Percentiles rank a stretch among this genome's conserved stretches.
phyloP scores from a whole-genome alignment of 2,797 vertebrate genomes.

The Poliocrania exsul region DNA sequence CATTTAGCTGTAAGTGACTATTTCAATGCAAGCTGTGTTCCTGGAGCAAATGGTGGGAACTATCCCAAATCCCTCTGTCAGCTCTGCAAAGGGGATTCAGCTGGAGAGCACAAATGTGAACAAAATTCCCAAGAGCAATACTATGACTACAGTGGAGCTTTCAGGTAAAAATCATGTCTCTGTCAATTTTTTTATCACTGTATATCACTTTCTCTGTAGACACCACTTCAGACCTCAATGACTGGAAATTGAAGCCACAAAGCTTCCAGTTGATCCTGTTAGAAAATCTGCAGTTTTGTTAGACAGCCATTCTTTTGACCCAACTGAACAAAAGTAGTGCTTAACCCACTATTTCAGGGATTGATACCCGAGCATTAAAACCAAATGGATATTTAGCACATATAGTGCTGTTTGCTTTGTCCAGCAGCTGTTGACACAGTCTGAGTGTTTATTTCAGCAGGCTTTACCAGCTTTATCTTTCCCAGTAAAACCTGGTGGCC shows the following conservation, averaged over 20 bases:
- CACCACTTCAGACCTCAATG: not conserved
- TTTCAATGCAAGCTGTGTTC: slow-evolving; percentile 90
- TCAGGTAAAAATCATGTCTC: slow-evolving; percentile 80
- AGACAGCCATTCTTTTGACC: not conserved
- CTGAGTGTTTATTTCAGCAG: not conserved
- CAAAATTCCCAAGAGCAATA: slow-evolving; percentile 80
- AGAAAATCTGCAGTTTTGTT: not conserved
- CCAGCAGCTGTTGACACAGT: not conserved
- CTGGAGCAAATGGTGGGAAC: slow-evolving; percentile 77
- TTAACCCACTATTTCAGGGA: not conserved
- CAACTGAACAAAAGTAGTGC: not conserved
- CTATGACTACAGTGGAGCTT: slow-evolving; percentile 88
- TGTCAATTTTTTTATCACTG: not conserved
- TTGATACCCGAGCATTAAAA: not conserved
- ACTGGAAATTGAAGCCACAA: not conserved
- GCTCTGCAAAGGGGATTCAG: slow-evolving; percentile 81
- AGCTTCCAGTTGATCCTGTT: not conserved
- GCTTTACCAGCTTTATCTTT: not conserved
- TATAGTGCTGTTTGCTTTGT: not conserved
- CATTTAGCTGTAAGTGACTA: slow-evolving; percentile 85
- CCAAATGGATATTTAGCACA: not conserved
- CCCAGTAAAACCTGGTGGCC: not conserved
- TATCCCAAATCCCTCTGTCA: slow-evolving; percentile 83
- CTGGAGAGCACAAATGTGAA: slow-evolving; percentile 78
- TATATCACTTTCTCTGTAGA: not conserved